Conservation (phyloP, 2,113 vertebrate genomes). For the Eurypyga helias region DNA sequence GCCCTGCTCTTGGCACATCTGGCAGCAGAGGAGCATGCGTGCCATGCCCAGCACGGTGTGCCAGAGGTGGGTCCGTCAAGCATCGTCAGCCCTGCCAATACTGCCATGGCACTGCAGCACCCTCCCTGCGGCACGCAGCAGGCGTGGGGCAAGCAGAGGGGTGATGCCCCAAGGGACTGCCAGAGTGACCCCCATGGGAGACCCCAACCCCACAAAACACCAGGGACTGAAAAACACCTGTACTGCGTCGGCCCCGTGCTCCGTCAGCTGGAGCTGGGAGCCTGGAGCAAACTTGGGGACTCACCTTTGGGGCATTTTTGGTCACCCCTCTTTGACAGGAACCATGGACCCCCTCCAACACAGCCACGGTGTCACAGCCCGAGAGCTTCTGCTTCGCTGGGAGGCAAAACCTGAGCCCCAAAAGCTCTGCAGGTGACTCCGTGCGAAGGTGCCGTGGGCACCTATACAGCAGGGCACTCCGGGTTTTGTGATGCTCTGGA, state of each 20-base stretch:
- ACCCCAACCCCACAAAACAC: neutral
- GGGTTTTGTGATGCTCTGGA: neutral
- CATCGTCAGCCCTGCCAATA: neutral
- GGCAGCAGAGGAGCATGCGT: accelerated
- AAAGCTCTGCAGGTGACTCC: neutral
- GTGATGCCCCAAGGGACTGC: accelerated
- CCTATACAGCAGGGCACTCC: accelerated
- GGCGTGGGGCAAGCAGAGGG: accelerated
- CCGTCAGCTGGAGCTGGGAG: neutral
- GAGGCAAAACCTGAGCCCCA: neutral
- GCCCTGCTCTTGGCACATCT: neutral
- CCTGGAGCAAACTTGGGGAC: neutral
- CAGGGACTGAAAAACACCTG: neutral
- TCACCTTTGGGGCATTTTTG: accelerated
- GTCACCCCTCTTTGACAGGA: neutral
- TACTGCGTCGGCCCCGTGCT: accelerated
- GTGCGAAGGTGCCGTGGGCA: neutral
- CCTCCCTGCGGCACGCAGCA: neutral
- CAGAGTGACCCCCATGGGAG: neutral
- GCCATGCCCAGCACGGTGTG: neutral
- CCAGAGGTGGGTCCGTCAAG: neutral
- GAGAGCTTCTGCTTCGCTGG: neutral
- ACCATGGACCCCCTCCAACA: neutral
- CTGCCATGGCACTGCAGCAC: neutral
- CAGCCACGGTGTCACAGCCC: neutral